These are phyloP conservation scores for Clarias pachynema DNA, from an alignment of 2,797 vertebrate species.

Conservation along the genomic window DNA sequence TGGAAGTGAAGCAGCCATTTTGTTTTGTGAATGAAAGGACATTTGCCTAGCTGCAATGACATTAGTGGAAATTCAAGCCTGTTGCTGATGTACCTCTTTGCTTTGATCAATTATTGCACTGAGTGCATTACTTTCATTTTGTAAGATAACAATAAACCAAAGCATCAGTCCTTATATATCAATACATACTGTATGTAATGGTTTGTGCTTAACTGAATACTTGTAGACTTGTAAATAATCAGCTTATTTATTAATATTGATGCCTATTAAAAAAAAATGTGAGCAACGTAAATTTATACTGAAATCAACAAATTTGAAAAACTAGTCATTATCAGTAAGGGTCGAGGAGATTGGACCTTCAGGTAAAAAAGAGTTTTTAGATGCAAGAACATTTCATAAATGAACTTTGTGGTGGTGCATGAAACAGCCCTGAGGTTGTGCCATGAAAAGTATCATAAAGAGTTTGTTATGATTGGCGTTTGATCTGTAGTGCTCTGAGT, in stretches of 20 bases:
- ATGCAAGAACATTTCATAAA: slow-evolving; percentile 50
- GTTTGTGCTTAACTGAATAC: background rate
- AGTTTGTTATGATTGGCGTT: slow-evolving; percentile 74
- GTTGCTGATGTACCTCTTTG: background rate
- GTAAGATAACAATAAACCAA: background rate
- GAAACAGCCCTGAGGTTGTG: slow-evolving; percentile 54
- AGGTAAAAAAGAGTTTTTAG: slow-evolving; percentile 40
- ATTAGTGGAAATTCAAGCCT: background rate
- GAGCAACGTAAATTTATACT: background rate
- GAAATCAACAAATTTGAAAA: slow-evolving; percentile 18
- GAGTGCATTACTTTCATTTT: background rate
- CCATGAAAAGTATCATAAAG: slow-evolving; percentile 67
- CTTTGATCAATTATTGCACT: background rate
- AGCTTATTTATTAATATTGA: slow-evolving; percentile 3
- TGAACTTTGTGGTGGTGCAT: slow-evolving; percentile 49
- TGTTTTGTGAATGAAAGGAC: slow-evolving; percentile 39
- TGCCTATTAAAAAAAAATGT: background rate
- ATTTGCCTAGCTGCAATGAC: slow-evolving; percentile 27
- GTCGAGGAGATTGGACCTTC: slow-evolving; percentile 21
- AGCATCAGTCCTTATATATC: background rate
- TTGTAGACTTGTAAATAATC: background rate
- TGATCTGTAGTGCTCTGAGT: slow-evolving; percentile 72
- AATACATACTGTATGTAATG: background rate
- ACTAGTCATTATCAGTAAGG: background rate
- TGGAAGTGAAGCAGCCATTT: slow-evolving; percentile 37